Evolutionary conservation across 2,113 vertebrate species (phyloP).

Genomic region (Pluvialis apricaria): DNA sequence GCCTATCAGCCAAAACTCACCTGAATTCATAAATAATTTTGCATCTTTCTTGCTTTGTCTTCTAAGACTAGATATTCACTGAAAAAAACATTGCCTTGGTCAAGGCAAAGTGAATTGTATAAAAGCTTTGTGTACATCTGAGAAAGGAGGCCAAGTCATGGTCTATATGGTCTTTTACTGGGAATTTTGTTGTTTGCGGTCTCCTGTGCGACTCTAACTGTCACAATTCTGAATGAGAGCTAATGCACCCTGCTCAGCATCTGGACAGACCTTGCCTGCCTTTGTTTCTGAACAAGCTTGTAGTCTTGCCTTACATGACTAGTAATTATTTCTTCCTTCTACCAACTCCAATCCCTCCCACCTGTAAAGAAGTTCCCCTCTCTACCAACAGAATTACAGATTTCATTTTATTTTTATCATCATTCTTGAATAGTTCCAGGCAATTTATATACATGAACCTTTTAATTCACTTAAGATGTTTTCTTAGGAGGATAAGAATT

Average conservation of each 20-base stretch:
- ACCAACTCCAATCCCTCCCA: neutral
- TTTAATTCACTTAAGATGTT: slow-evolving; percentile 13
- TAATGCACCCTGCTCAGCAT: neutral
- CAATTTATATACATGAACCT: neutral
- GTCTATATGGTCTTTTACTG: neutral
- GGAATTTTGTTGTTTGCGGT: neutral
- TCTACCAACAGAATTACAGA: neutral
- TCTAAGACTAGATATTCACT: neutral
- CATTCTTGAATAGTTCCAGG: neutral
- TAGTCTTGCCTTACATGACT: neutral
- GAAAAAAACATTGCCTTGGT: neutral
- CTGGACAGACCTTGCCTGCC: neutral
- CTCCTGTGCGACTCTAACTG: neutral
- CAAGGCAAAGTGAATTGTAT: neutral
- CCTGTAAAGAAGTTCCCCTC: neutral
- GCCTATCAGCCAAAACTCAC: neutral
- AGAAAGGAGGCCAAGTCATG: neutral
- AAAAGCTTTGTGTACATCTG: neutral
- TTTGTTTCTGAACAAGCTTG: neutral
- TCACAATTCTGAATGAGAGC: neutral
- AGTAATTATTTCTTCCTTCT: neutral
- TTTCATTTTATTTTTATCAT: neutral
- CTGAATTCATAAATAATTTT: neutral
- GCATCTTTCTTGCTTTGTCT: neutral
- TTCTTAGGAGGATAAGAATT: slow-evolving; percentile 12